Evolutionary conservation across 2,113 vertebrate species (phyloP).

Genomic region (Tachysurus fulvidraco): DNA sequence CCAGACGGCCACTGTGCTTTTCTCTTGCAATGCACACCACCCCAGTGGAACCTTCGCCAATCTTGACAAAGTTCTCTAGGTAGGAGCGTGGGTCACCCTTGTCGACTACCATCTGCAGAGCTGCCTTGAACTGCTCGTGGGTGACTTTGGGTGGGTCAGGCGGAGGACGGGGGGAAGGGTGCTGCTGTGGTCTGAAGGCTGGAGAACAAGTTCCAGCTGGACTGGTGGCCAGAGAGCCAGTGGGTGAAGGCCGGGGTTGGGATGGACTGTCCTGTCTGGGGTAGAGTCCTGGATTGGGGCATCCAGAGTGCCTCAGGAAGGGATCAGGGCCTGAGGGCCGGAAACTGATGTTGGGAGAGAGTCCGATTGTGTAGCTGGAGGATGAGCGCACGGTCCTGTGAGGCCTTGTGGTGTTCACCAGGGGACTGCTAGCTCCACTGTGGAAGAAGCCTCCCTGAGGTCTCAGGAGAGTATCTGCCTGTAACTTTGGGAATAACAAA

Average conservation of each 20-base stretch:
- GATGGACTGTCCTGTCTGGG: constrained; percentile 79
- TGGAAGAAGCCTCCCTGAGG: constrained; percentile 72
- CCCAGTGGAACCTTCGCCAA: constrained; percentile 94
- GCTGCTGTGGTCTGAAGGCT: constrained; percentile 82
- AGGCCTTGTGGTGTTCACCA: constrained; percentile 66
- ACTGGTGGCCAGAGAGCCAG: constrained; percentile 85
- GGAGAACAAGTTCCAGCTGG: constrained; percentile 88
- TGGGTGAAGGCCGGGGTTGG: constrained; percentile 85
- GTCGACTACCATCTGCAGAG: constrained; percentile 96
- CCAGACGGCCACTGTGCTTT: constrained; percentile 91
- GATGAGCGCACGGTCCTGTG: constrained; percentile 73
- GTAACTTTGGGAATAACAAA: constrained; percentile 43
- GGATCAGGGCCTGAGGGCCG: constrained; percentile 69
- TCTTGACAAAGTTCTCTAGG: constrained; percentile 95
- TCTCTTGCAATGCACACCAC: constrained; percentile 94
- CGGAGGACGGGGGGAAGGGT: constrained; percentile 71
- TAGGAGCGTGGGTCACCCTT: constrained; percentile 89
- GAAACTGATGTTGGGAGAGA: constrained; percentile 75
- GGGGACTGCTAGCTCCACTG: constrained; percentile 74
- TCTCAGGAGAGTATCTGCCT: constrained; percentile 72
- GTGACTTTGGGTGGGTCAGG: constrained; percentile 89
- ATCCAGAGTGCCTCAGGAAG: constrained; percentile 72
- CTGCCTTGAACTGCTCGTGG: constrained; percentile 96
- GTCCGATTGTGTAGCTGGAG: constrained; percentile 76
- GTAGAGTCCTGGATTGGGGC: constrained; percentile 68